Evolutionary conservation across 2,888 invertebrate species (phyloP).

Genomic region (Ferdinandea cuprea): DNA sequence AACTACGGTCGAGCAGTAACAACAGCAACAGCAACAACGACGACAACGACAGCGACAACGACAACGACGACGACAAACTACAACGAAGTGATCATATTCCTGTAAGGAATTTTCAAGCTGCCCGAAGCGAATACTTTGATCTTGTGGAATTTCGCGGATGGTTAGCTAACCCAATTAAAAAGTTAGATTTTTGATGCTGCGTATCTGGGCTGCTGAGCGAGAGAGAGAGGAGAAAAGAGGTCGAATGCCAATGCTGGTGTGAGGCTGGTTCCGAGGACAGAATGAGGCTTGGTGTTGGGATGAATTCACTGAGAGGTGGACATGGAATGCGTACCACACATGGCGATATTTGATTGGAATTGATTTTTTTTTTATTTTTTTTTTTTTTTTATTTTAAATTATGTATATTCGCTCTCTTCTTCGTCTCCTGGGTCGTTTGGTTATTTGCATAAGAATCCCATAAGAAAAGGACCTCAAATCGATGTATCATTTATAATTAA

Average conservation of each 20-base stretch:
- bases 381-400: constrained; percentile 25
- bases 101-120: constrained; percentile 72
- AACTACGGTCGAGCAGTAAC: constrained; percentile 2
- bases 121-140: constrained; percentile 75
- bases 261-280: constrained; percentile 45
- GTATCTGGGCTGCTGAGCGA: constrained; percentile 19
- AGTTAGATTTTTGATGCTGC: constrained; percentile 73
- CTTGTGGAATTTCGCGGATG: constrained; percentile 77
- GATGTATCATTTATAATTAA: constrained; percentile 49
- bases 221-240: constrained; percentile 19
- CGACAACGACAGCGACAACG: constrained; percentile 11
- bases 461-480: constrained; percentile 35
- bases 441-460: constrained; percentile 61
- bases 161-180: constrained; percentile 77
- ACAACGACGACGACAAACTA: constrained; percentile 44
- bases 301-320: constrained; percentile 67
- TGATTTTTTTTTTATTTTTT: constrained; percentile 36
- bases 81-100: constrained; percentile 74
- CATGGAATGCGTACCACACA: constrained; percentile 73
- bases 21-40: background rate
- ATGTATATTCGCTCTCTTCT: background rate
- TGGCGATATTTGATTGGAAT: constrained; percentile 73
- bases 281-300: constrained; percentile 64
- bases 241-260: constrained; percentile 58
- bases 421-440: constrained; percentile 1